A percentile compares a stretch with the other conserved stretches of the same genome.
phyloP scores from a whole-genome alignment of 2,888 invertebrate genomes.

The Nematopogon swammerdamellus region DNA sequence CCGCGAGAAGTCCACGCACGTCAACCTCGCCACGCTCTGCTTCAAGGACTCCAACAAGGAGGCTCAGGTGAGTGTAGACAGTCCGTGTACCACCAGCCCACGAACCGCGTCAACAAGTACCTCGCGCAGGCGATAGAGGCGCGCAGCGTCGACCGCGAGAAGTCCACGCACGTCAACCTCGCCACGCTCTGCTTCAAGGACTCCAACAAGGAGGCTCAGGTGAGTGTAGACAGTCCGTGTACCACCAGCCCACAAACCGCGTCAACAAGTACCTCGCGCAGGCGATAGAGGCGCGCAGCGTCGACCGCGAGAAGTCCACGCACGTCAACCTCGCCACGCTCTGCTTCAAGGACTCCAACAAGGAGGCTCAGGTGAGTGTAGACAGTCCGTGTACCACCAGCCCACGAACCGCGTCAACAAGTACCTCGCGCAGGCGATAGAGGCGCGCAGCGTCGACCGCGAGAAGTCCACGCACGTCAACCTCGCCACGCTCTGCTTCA shows the following conservation, averaged over 20 bases:
- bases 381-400: slow-evolving; percentile 84
- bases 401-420: slow-evolving; percentile 90
- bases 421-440: slow-evolving; percentile 87
- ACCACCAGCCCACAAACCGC: slow-evolving; percentile 86
- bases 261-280: slow-evolving; percentile 91
- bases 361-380: slow-evolving; percentile 76
- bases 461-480: slow-evolving; percentile 89
- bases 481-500: slow-evolving; percentile 80
- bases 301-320: slow-evolving; percentile 85
- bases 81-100: slow-evolving; percentile 85
- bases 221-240: slow-evolving; percentile 70
- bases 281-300: slow-evolving; percentile 86
- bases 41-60: slow-evolving; percentile 86
- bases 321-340: slow-evolving; percentile 84
- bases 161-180: slow-evolving; percentile 83
- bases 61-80: slow-evolving; percentile 68
- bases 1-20: slow-evolving; percentile 85
- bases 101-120: slow-evolving; percentile 89
- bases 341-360: slow-evolving; percentile 79
- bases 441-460: slow-evolving; percentile 84
- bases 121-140: slow-evolving; percentile 89
- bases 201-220: slow-evolving; percentile 77
- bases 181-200: slow-evolving; percentile 85
- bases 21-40: slow-evolving; percentile 79
- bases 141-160: slow-evolving; percentile 85